Percentiles rank a stretch among this genome's conserved stretches.
Evolutionary conservation across 2,888 invertebrate species (phyloP).

Genomic region (Cephus spinipes): DNA sequence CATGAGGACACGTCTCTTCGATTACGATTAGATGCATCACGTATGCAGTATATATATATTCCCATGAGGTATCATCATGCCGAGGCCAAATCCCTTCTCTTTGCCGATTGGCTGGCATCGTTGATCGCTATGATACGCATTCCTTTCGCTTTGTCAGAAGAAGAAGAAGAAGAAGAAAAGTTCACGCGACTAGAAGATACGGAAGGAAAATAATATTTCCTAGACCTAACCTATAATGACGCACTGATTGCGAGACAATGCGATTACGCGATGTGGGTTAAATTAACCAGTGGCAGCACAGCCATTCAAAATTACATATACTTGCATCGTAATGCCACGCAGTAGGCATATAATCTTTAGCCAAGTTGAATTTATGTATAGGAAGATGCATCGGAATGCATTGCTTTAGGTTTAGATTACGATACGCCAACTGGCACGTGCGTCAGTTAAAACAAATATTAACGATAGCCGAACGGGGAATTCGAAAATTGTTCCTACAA

Average conservation of each 20-base stretch:
- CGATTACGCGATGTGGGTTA: neutral
- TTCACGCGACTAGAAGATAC: neutral
- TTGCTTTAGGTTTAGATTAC: conserved; percentile 14
- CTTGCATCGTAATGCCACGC: neutral
- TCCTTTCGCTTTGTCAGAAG: neutral
- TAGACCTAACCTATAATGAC: neutral
- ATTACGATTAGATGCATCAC: neutral
- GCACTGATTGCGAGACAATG: neutral
- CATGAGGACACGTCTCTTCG: neutral
- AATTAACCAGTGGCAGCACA: neutral
- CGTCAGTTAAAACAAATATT: conserved; percentile 28
- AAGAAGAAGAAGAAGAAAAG: neutral
- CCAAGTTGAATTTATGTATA: neutral
- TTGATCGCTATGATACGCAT: neutral
- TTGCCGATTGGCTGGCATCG: neutral
- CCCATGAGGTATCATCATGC: neutral
- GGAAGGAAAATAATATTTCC: neutral
- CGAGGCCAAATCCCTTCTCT: neutral
- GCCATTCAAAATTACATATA: neutral
- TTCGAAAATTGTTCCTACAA: neutral
- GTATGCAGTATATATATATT: neutral
- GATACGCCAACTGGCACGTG: conserved; percentile 25
- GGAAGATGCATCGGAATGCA: neutral
- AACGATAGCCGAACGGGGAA: conserved; percentile 25
- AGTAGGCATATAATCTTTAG: neutral